These are phyloP conservation scores for Ochotona curzoniae DNA, from an alignment of 2,113 vertebrate species.

Conservation along the genomic window DNA sequence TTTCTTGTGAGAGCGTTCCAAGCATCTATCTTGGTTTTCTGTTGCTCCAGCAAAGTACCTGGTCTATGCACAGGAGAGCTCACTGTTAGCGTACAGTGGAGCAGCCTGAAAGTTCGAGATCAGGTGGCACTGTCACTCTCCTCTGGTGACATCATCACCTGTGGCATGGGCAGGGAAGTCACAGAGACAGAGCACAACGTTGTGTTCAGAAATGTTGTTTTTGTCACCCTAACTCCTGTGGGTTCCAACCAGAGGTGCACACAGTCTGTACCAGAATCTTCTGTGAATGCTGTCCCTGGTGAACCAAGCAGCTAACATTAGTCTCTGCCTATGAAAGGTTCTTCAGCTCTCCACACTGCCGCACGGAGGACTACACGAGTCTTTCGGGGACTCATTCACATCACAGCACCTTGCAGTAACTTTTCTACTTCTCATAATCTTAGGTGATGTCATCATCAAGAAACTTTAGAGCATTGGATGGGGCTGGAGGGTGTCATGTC, in stretches of 20 bases:
- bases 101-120: background rate
- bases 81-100: background rate
- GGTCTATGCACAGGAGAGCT: background rate
- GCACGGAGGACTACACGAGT: background rate
- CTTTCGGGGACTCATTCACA: background rate
- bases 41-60: background rate
- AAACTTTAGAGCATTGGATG: background rate
- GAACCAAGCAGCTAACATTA: background rate
- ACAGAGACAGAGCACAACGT: background rate
- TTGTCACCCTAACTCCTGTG: background rate
- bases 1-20: background rate
- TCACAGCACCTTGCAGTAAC: background rate
- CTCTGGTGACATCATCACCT: too few species aligned
- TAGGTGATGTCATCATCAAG: background rate
- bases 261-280: background rate
- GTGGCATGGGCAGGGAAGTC: too few species aligned
- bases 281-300: too few species aligned
- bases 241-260: background rate
- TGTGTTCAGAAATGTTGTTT: background rate
- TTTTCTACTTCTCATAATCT: background rate
- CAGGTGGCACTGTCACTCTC: too few species aligned
- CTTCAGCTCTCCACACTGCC: background rate
- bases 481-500: background rate
- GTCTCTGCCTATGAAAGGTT: background rate
- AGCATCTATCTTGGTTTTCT: background rate